Base-by-base conservation (phyloP, 2,113 vertebrate genomes). In the Pituophis catenifer region DNA sequence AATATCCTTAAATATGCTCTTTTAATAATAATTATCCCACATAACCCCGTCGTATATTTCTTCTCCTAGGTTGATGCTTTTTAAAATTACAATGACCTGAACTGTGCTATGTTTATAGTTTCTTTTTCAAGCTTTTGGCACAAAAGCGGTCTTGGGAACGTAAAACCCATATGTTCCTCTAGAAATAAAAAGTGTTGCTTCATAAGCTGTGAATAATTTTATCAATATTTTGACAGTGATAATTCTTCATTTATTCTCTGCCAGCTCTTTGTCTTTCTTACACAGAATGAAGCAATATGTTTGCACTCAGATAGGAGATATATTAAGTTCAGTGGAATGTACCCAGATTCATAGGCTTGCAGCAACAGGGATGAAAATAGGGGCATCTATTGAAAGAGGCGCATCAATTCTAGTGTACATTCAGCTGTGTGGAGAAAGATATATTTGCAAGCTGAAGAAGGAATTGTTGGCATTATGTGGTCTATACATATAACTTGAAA, bases 201-300 rank as follows among this genome's bases (percentile, higher is more conserved):
- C 29, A 52, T 38, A 90, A 55, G 19, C 44, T 24, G 44, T 62
- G 54, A 86, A 90, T 86, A 90, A 85, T 89, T 89, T 58, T 24
- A 33, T 89, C 92, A 93, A 90, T 93, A 86, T 93, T 93, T 90
- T 93, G 92, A 90, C 88, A 59, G 88, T 48, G 33, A 44, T 38
- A 86, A 86, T 90, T 86, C 48, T 59, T 90, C 75, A 90, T 26
- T 86, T 38, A 21, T 29, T 86, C 23, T 85, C 26, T 90, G 89
- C 89, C 92, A 90, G 26, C 21, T 38, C 33, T 50, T 44, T 86
- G 26, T 59, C 7, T 44, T 29, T 89, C 50, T 86, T 62, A 86
- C 33, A n/a, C 15, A 93, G 11, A 89, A 26, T 12, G 48, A 89
- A 57, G 11, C n/a, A 44, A 23, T 52, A 29, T n/a, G 5, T 65